Base-by-base conservation (phyloP, 2,888 invertebrate species). In the Andricus quercusramuli region DNA sequence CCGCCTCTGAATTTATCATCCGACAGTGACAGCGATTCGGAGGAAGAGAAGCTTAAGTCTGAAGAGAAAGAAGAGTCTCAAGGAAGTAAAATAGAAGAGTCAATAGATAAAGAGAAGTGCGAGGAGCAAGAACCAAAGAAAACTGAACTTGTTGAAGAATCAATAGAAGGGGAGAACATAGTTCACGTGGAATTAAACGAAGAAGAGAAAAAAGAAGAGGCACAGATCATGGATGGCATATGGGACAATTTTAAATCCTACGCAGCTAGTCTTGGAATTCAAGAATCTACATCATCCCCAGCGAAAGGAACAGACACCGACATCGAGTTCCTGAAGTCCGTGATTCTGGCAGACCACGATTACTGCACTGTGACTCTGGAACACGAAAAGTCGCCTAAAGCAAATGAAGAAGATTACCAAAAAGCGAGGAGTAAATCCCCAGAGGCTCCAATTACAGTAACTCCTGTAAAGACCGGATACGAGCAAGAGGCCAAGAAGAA, bases 1-100 rank as follows among this genome's bases (percentile, higher is more conserved):
- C 97, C 97, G 4, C 97, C 96, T 3, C 93, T 97, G 65, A 97
- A 97, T 93, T 93, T 97, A 65, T 94, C 94, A 2, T 97, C 97
- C 0, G 97, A 97, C 89, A 97, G 97, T 90, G 97, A 97, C 87
- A 96, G 96, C 84, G 97, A 96, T 83, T 95, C 93, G 3, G 95
- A 95, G 37, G 93, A 92, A 6, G 84, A 86, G n/a, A 80, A 80
- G 67, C 41, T 70, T 86, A 8, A 88, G 88, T 83, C 25, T n/a
- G 59, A 64, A 22, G 22, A 77, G 37, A 78, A 3, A 90, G 93
- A 92, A 83, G 90, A 90, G 9, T 81, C 83, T 76, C 86, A 88
- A 66, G 66, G 74, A 79, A 64, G 15, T 64, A 64, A 25, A 25
- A 17, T 25, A 64, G 29, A 89, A 89, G 65, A 68, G 44, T 62